phyloP scores from a whole-genome alignment of 2,113 vertebrate species.

The Centropristis striata region DNA sequence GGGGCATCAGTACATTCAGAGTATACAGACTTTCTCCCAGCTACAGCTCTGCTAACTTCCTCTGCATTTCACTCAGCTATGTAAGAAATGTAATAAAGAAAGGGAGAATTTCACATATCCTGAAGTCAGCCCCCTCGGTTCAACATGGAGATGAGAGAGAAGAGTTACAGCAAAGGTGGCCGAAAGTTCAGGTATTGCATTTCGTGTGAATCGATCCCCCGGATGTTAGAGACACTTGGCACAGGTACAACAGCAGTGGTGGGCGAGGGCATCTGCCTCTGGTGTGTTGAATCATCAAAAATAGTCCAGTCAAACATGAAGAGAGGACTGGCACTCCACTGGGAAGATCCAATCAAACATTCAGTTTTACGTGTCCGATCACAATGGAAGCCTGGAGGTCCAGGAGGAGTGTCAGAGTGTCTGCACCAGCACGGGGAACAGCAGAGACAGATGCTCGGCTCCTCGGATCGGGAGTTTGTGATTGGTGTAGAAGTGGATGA shows the following conservation, averaged over 20 bases:
- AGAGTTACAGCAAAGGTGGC: constrained; percentile 40
- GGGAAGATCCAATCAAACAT: constrained; percentile 45
- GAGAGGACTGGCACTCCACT: neutral
- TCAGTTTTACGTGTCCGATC: constrained; percentile 52
- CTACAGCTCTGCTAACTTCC: neutral
- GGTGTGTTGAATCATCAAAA: constrained; percentile 43
- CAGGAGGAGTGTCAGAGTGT: constrained; percentile 86
- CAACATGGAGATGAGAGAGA: constrained; percentile 17
- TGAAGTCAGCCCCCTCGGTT: constrained; percentile 11
- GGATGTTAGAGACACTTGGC: constrained; percentile 53
- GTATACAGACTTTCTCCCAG: constrained; percentile 12
- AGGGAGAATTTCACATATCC: constrained; percentile 21
- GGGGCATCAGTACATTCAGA: constrained; percentile 44
- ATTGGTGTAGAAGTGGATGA: constrained; percentile 96
- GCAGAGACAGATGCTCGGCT: constrained; percentile 96
- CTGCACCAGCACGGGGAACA: constrained; percentile 96
- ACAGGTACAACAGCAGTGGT: constrained; percentile 53
- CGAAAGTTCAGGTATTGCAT: constrained; percentile 66
- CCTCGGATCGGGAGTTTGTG: constrained; percentile 97
- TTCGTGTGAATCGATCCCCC: constrained; percentile 55
- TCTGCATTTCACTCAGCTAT: constrained; percentile 26
- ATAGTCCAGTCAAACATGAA: constrained; percentile 38
- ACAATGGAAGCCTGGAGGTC: constrained; percentile 28
- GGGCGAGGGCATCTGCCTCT: constrained; percentile 14
- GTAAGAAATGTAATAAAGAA: constrained; percentile 30